Base-by-base conservation (phyloP, 2,797 vertebrate genomes). In the Ceryle rudis region DNA sequence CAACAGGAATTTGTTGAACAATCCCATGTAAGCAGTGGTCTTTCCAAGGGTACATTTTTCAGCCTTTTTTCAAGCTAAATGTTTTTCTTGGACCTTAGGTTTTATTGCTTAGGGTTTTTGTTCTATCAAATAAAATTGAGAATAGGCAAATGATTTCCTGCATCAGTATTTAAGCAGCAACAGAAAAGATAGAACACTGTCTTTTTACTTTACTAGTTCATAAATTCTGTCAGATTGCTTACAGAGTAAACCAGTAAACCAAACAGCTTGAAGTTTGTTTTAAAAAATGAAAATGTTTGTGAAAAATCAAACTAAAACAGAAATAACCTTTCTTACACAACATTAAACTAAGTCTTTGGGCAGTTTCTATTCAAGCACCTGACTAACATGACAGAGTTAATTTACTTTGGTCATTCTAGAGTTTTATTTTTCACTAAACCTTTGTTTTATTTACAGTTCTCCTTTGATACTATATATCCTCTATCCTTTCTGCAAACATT, bases 1-100 rank as follows among this genome's bases (percentile, higher is more conserved):
- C 97, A 98, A 97, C 97, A 98, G 97, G 97, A 98, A 98, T 98
- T 98, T 97, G 97, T 98, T 97, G 95, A 97, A 97, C 97, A 98
- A 97, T 97, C 97, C 97, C 97, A 95, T 98, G 97, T 98, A 98
- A 98, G 97, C 97, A 97, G 88, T 95, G 86, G 57, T 95, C 93
- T 97, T 98, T 98, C 97, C 97, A 98, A 97, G 93, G 87, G 96
- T 98, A 87, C 96, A 96, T 98, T 97, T 98, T 98, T 98, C 93
- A 97, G 91, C 74, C 94, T 97, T 96, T 97, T 98, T 98, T 97
- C 92, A 97, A 95, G 73, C 92, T 97, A 96, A 98, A 97, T 98
- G 95, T 98, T 98, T 97, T 97, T 94, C 94, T 98, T 98, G 97
- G 97, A 97, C 73, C 54, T 88, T 66, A 46, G 49, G 96, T 97